Base-by-base conservation (phyloP, 2,888 invertebrate species). In the Drosophila affinis region DNA sequence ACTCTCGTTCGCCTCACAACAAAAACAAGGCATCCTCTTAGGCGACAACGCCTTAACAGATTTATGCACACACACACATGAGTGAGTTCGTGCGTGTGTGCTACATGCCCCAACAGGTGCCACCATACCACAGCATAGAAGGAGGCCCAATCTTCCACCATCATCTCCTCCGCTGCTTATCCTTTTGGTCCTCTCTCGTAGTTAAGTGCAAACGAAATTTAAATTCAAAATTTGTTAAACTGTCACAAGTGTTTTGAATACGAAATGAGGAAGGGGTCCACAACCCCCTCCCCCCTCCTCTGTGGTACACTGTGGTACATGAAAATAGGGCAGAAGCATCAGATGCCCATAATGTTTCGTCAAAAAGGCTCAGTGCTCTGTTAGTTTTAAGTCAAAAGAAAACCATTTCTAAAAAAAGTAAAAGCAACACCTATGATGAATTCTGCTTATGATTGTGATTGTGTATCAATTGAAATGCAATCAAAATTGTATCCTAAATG, bases 171-270 rank as follows among this genome's bases (percentile, higher is more conserved):
- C 53, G 3, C 34, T 14, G 12, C 48, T 29, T 21, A 14, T 18
- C 12, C 17, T 46, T 17, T 12, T 10, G 10, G 49, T 21, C 17
- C 29, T 27, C 27, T 59, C 57, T 27, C 79, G 72, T 67, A 62
- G 70, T 70, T 74, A 69, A 79, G 67, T 79, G 87, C 83, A 80
- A 62, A 76, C 87, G 87, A 84, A 84, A 88, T 87, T 87, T 89
- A 87, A 89, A 88, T 85, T 89, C 87, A 72, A 81, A 89, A 89
- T 87, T 89, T 89, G 89, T 88, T 87, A 88, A 87, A 87, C 89
- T 88, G 89, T 88, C 87, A 81, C 85, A 88, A 89, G 68, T 72
- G 87, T 76, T 87, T 73, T 87, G 87, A 88, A 87, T 89, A 76
- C 81, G 72, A 89, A 87, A 87, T 87, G 87, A 87, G 89, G 72